phyloP scores from a whole-genome alignment of 2,113 vertebrate species.

The Megaceryle torquata region DNA sequence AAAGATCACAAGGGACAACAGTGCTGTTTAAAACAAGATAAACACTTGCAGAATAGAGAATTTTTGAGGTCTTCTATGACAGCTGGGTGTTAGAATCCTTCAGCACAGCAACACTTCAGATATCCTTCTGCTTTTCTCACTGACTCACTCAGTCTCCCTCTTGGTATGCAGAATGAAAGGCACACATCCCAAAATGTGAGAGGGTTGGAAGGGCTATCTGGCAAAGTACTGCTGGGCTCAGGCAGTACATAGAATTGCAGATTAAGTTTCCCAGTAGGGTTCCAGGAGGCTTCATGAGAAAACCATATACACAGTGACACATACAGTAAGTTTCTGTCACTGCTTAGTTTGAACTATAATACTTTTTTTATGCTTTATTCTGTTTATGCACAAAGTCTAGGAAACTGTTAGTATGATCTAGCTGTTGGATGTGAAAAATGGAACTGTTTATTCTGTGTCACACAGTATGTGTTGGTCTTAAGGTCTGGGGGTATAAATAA shows the following conservation, averaged over 20 bases:
- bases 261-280: neutral
- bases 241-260: neutral
- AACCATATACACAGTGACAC: rapidly evolving
- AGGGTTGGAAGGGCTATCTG: neutral
- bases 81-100: neutral
- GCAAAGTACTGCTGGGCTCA: neutral
- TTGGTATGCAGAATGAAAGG: neutral
- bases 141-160: neutral
- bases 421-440: neutral
- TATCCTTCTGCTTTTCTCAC: neutral
- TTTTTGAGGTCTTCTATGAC: neutral
- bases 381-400: rapidly evolving
- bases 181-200: neutral
- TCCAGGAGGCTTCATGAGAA: neutral
- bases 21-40: neutral
- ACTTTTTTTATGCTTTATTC: neutral
- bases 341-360: neutral
- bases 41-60: rapidly evolving
- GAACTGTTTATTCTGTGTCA: neutral
- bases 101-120: rapidly evolving
- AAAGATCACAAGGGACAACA: neutral
- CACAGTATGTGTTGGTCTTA: neutral
- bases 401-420: neutral
- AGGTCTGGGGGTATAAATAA: neutral
- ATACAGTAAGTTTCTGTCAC: neutral